Percentiles rank a stretch among this genome's conserved stretches.
These are phyloP conservation scores for Haliaeetus albicilla DNA, from an alignment of 2,797 vertebrate species.

Conservation along the genomic window DNA sequence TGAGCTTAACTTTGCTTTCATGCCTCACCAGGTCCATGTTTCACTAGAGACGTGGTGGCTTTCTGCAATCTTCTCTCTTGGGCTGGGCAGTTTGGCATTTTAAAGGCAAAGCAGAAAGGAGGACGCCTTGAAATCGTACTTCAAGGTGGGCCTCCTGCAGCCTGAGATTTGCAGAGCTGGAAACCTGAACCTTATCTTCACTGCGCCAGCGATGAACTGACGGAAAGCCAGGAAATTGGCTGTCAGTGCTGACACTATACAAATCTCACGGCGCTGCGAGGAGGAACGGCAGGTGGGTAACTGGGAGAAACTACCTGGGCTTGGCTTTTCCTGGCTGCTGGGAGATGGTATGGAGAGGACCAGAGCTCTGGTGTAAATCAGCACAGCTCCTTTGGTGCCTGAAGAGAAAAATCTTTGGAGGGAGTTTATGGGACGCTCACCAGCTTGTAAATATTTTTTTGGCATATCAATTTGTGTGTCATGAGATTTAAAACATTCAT, in stretches of 20 bases:
- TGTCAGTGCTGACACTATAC: background rate
- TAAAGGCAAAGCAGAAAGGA: background rate
- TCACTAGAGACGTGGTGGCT: background rate
- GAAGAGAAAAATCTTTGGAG: background rate
- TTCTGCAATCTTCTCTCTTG: background rate
- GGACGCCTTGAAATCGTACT: background rate
- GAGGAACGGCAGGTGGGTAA: background rate
- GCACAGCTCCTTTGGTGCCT: background rate
- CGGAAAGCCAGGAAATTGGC: background rate
- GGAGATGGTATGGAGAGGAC: background rate
- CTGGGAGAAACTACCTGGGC: background rate
- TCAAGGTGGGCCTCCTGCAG: background rate
- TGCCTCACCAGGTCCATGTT: background rate
- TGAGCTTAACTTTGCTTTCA: background rate
- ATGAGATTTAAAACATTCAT: constrained; percentile 24
- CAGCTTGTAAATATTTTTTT: constrained; percentile 16
- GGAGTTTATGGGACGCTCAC: background rate
- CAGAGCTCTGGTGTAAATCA: background rate
- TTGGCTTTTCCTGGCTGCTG: background rate
- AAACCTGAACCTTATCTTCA: background rate
- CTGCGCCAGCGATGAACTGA: background rate
- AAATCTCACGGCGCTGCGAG: background rate
- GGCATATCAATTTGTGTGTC: background rate
- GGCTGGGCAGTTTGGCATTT: background rate
- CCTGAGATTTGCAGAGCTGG: background rate